These are phyloP conservation scores for Troides aeacus DNA, from an alignment of 2,888 invertebrate species.

Conservation along the genomic window DNA sequence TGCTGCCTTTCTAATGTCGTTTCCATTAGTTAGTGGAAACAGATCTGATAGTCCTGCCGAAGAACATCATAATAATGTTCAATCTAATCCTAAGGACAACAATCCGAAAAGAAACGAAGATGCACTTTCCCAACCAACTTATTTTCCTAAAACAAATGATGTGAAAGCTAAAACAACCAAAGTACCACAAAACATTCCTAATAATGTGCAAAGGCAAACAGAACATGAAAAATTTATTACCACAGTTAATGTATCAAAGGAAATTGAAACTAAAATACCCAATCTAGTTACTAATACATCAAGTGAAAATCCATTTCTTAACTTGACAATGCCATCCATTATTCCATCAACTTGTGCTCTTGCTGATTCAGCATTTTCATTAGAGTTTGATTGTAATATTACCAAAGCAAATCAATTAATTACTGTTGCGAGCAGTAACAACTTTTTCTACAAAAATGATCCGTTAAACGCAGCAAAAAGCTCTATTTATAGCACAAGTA, in stretches of 20 bases:
- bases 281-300: slow-evolving; percentile 42
- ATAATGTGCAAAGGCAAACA: slow-evolving; percentile 45
- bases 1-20: slow-evolving; percentile 87
- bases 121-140: slow-evolving; percentile 40
- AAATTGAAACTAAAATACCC: slow-evolving; percentile 43
- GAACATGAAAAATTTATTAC: slow-evolving; percentile 51
- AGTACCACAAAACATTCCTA: slow-evolving; percentile 42
- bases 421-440: slow-evolving; percentile 53
- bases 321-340: slow-evolving; percentile 62
- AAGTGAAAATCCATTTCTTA: slow-evolving; percentile 69
- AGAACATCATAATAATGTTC: slow-evolving; percentile 49
- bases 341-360: slow-evolving; percentile 57
- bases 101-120: slow-evolving; percentile 43
- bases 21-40: slow-evolving; percentile 84
- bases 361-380: slow-evolving; percentile 57
- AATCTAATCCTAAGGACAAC: slow-evolving; percentile 42
- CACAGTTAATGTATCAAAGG: slow-evolving; percentile 44
- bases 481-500: slow-evolving; percentile 71
- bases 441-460: slow-evolving; percentile 70
- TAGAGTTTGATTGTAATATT: slow-evolving; percentile 69
- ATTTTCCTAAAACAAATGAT: slow-evolving; percentile 52
- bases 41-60: slow-evolving; percentile 75
- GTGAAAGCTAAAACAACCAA: slow-evolving; percentile 43
- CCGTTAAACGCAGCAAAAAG: slow-evolving; percentile 66
- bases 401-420: slow-evolving; percentile 59